Evolutionary conservation across 2,113 vertebrate species (phyloP), one percentile per base, ranked within the genome.

Genomic region (Paedocypris sp.): DNA sequence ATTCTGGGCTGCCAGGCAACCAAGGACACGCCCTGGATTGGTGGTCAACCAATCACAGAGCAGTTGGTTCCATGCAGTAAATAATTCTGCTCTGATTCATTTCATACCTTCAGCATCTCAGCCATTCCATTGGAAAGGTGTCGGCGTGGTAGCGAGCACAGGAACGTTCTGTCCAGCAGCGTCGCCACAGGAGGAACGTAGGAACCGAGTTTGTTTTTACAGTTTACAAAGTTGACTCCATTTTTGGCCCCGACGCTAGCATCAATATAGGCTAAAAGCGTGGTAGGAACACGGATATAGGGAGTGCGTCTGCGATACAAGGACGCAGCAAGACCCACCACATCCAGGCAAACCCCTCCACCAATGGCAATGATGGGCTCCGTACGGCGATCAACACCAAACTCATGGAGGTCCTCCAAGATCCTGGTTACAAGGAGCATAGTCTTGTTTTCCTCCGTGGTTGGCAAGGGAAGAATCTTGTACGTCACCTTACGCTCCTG

Each of bases 31-130:
- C n/a, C n/a, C n/a, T n/a, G n/a, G n/a, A n/a, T n/a, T n/a, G n/a
- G n/a, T n/a, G n/a, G n/a, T n/a, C n/a, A n/a, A n/a, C n/a, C n/a
- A n/a, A n/a, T n/a, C n/a, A n/a, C n/a, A n/a, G n/a, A n/a, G n/a
- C n/a, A n/a, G n/a, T n/a, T n/a, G n/a, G n/a, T n/a, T 25, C 6
- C 22, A 36, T 39, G 33, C 22, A 52, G 28, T 49, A 22, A 0
- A 6, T 38, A n/a, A n/a, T n/a, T n/a, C n/a, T n/a, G n/a, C n/a
- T n/a, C n/a, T n/a, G n/a, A n/a, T n/a, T n/a, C n/a, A n/a, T n/a
- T n/a, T n/a, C n/a, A 0, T 75, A 89, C 89, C 85, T 89, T 91
- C 31, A 91, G 46, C 70, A 91, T 89, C 52, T 91, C 89, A 5
- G 86, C 88, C 3, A 90, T 73, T 8, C 89, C 87, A 0, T 89